Evolutionary conservation across 2,888 invertebrate species (phyloP).

Genomic region (Chouioia cunea): DNA sequence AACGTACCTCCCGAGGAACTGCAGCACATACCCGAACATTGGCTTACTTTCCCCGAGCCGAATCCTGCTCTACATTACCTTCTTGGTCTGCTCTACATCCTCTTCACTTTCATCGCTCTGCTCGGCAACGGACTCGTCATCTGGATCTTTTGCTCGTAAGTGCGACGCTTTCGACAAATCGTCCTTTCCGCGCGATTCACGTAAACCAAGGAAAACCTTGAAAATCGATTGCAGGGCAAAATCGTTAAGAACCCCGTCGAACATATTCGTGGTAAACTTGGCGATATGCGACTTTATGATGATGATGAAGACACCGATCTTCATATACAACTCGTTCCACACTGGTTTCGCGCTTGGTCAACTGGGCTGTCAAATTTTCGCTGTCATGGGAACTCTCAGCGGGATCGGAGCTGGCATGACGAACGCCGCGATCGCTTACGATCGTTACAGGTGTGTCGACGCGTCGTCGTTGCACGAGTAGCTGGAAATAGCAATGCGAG

Average conservation of each 20-base stretch:
- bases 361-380: slow-evolving; percentile 83
- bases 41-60: slow-evolving; percentile 84
- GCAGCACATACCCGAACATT: slow-evolving; percentile 79
- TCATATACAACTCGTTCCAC: slow-evolving; percentile 86
- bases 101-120: slow-evolving; percentile 79
- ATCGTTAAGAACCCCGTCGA: slow-evolving; percentile 82
- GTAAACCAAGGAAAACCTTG: too few species aligned
- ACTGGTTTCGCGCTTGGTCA: slow-evolving; percentile 82
- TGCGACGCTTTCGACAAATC: slow-evolving; percentile 55
- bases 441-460: slow-evolving; percentile 72
- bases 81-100: slow-evolving; percentile 81
- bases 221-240: slow-evolving; percentile 72
- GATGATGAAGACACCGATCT: slow-evolving; percentile 89
- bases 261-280: slow-evolving; percentile 85
- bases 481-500: too few species aligned
- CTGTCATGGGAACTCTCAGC: slow-evolving; percentile 80
- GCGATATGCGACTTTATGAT: slow-evolving; percentile 87
- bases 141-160: slow-evolving; percentile 85
- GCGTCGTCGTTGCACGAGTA: too few species aligned
- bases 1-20: slow-evolving; percentile 84
- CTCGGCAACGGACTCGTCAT: slow-evolving; percentile 88
- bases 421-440: slow-evolving; percentile 88
- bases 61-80: slow-evolving; percentile 86
- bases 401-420: slow-evolving; percentile 86
- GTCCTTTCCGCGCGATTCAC: too few species aligned